Evolutionary conservation across 2,113 vertebrate genomes (phyloP).

Genomic region (Psittacula cyanocephala): DNA sequence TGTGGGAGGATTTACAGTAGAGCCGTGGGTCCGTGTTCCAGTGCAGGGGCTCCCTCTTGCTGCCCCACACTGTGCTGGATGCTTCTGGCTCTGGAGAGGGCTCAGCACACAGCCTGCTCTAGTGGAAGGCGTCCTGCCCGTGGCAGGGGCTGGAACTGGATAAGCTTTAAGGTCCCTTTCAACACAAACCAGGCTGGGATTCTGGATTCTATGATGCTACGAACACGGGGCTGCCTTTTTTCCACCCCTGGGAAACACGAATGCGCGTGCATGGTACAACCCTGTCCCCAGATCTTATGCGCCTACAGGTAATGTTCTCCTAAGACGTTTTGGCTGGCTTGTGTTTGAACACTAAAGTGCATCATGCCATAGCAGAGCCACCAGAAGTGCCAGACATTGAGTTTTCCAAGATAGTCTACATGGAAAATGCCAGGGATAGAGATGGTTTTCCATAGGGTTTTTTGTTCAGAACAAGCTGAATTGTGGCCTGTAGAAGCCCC

Average conservation of each 20-base stretch:
- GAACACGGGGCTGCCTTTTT: neutral
- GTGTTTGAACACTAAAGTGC: neutral
- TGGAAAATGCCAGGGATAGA: neutral
- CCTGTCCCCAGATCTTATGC: neutral
- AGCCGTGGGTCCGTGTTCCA: fast-evolving
- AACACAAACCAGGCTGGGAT: neutral
- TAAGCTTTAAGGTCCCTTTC: neutral
- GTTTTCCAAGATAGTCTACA: neutral
- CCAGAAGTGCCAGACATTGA: neutral
- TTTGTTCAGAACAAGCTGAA: neutral
- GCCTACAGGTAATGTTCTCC: neutral
- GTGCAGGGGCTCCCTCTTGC: neutral
- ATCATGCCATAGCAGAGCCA: neutral
- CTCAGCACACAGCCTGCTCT: neutral
- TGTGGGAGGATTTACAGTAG: neutral
- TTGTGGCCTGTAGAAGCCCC: neutral
- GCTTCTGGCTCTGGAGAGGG: neutral
- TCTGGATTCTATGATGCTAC: neutral
- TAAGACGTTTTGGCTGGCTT: fast-evolving
- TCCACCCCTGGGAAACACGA: neutral
- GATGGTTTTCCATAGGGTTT: fast-evolving
- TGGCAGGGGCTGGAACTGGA: neutral
- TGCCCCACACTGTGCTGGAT: neutral
- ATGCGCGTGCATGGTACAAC: neutral
- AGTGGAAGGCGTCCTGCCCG: neutral